These are phyloP conservation scores for Hippocampus abdominalis DNA, from an alignment of 2,113 vertebrate genomes.

Conservation along the genomic window DNA sequence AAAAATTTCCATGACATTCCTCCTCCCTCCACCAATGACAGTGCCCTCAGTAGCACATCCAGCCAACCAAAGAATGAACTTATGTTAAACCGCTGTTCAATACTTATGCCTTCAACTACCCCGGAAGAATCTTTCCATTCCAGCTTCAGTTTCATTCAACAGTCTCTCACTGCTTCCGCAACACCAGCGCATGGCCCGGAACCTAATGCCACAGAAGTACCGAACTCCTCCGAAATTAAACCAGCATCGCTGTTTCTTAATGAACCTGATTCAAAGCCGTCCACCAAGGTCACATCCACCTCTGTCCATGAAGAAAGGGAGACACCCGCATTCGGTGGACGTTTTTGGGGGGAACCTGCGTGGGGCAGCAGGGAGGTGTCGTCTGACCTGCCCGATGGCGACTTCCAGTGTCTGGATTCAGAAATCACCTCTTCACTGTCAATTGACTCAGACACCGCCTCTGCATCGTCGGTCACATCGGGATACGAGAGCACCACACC, in stretches of 20 bases:
- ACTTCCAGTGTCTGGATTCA: constrained; percentile 58
- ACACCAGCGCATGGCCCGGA: constrained; percentile 7
- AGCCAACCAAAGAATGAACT: constrained; percentile 17
- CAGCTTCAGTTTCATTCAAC: constrained; percentile 86
- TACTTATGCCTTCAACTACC: background rate
- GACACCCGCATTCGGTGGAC: constrained; percentile 17
- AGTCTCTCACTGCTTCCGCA: constrained; percentile 63
- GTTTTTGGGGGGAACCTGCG: constrained; percentile 50
- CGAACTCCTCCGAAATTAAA: constrained; percentile 10
- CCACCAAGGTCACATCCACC: constrained; percentile 6
- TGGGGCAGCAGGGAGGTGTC: constrained; percentile 33
- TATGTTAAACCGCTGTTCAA: background rate
- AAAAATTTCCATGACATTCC: constrained; percentile 1
- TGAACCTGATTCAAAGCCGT: constrained; percentile 22
- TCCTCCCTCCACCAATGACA: constrained; percentile 11
- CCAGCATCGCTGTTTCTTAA: constrained; percentile 2
- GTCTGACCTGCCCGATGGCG: constrained; percentile 46
- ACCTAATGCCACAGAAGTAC: constrained; percentile 16
- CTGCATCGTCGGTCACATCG: constrained; percentile 77
- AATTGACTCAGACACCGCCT: constrained; percentile 67
- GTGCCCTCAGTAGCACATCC: constrained; percentile 2
- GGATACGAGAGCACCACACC: constrained; percentile 75
- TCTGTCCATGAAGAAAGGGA: constrained; percentile 18
- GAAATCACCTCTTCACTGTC: constrained; percentile 69
- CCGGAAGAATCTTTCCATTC: constrained; percentile 69